Evolutionary conservation across 2,888 invertebrate species (phyloP).

Genomic region (Eupeodes latifasciatus): DNA sequence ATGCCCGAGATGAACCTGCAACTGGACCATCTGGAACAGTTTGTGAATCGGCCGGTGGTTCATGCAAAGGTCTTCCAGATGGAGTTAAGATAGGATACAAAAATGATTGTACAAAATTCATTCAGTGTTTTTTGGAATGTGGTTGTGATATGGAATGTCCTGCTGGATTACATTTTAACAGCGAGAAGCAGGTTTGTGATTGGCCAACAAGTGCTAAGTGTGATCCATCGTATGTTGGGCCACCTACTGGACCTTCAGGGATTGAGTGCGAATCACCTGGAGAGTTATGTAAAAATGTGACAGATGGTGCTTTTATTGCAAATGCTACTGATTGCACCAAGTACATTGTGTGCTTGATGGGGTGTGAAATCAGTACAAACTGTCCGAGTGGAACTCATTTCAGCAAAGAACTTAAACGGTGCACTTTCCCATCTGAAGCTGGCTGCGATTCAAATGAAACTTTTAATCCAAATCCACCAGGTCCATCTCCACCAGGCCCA

Average conservation of each 20-base stretch:
- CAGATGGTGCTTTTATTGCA: constrained; percentile 23
- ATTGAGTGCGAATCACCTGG: constrained; percentile 40
- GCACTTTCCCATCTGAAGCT: constrained; percentile 76
- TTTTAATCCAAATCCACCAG: neutral
- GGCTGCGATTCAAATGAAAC: constrained; percentile 70
- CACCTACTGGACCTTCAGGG: constrained; percentile 31
- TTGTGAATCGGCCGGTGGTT: constrained; percentile 65
- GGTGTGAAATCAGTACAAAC: constrained; percentile 27
- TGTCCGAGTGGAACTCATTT: constrained; percentile 58
- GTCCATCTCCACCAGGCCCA: neutral
- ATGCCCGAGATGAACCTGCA: neutral
- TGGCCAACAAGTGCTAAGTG: constrained; percentile 78
- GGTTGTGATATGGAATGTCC: constrained; percentile 49
- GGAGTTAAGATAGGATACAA: constrained; percentile 36
- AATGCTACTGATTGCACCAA: constrained; percentile 54
- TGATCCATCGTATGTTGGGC: neutral
- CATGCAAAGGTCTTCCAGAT: constrained; percentile 44
- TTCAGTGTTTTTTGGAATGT: constrained; percentile 54
- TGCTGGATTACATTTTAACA: constrained; percentile 50
- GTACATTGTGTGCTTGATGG: constrained; percentile 58
- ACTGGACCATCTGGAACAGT: constrained; percentile 65
- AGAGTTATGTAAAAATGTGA: constrained; percentile 28
- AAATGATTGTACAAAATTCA: constrained; percentile 75
- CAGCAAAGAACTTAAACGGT: constrained; percentile 41
- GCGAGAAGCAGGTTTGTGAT: constrained; percentile 47